Conservation (phyloP, 2,113 vertebrate genomes). For the Chelonoidis abingdonii region DNA sequence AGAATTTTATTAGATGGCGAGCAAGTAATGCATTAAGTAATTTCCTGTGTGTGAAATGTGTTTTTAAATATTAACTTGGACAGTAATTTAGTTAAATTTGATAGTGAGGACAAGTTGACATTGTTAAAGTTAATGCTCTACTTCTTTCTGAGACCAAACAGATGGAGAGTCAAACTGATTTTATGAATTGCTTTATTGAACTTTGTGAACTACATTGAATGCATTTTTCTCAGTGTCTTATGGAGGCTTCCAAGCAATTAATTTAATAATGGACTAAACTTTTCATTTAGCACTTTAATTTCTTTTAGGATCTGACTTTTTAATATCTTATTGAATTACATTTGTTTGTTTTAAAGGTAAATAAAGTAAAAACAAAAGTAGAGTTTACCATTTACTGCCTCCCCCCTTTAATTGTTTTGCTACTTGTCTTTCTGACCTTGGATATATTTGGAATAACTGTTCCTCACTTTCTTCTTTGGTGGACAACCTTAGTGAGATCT, state of each 20-base stretch:
- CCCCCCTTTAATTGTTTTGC: neutral
- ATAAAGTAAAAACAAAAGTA: neutral
- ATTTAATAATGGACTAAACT: neutral
- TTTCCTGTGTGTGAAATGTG: neutral
- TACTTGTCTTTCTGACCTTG: neutral
- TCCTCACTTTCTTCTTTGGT: neutral
- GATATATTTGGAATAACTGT: neutral
- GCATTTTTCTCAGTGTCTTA: neutral
- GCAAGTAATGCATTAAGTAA: neutral
- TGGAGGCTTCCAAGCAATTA: neutral
- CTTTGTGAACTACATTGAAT: neutral
- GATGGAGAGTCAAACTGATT: neutral
- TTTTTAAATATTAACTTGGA: constrained; percentile 22
- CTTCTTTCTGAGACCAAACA: neutral
- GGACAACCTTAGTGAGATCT: neutral
- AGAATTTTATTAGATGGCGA: neutral
- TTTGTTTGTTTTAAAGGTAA: neutral
- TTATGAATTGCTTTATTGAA: neutral
- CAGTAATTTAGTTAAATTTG: neutral
- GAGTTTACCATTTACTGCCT: neutral
- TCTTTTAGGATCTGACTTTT: neutral
- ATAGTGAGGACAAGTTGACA: neutral
- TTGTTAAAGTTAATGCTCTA: constrained; percentile 2
- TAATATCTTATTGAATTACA: neutral
- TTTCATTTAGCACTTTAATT: neutral